Percentiles rank a stretch among this genome's conserved stretches.
phyloP scores from a whole-genome alignment of 2,888 invertebrate species.

The Heteromurus nitidus region DNA sequence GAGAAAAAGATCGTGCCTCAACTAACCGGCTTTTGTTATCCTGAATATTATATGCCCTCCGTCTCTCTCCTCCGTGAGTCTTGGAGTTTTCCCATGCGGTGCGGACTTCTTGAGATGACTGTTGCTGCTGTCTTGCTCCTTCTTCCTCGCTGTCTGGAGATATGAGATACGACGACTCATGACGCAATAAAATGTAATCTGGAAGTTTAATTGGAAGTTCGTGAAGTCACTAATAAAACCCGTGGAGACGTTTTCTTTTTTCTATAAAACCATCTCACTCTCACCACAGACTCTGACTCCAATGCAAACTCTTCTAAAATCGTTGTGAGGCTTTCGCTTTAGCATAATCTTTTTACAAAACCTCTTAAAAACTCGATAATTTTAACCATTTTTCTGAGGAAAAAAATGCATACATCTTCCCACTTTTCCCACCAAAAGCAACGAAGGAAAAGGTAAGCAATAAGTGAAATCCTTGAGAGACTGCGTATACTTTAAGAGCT shows the following conservation, averaged over 20 bases:
- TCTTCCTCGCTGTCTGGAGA: conserved; percentile 47
- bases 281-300: not conserved
- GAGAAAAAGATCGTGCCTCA: not conserved
- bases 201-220: conserved; percentile 69
- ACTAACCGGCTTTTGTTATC: not conserved
- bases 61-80: no score
- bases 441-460: not conserved
- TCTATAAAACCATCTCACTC: no score
- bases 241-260: conserved; percentile 56
- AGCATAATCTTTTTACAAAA: conserved; percentile 14
- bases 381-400: conserved; percentile 37
- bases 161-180: conserved; percentile 57
- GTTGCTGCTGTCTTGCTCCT: conserved; percentile 20
- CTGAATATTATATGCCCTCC: not conserved
- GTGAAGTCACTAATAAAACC: conserved; percentile 69
- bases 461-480: not conserved
- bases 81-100: not conserved
- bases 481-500: no score
- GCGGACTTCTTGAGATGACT: not conserved
- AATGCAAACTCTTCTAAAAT: no score
- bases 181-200: conserved; percentile 66
- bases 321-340: not conserved
- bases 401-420: no score
- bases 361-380: conserved; percentile 41
- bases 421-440: conserved; percentile 36